A percentile compares a stretch with the other conserved stretches of the same genome.
Conservation (phyloP, 64 coral and sea anemone species). For the Orbicella faveolata region DNA sequence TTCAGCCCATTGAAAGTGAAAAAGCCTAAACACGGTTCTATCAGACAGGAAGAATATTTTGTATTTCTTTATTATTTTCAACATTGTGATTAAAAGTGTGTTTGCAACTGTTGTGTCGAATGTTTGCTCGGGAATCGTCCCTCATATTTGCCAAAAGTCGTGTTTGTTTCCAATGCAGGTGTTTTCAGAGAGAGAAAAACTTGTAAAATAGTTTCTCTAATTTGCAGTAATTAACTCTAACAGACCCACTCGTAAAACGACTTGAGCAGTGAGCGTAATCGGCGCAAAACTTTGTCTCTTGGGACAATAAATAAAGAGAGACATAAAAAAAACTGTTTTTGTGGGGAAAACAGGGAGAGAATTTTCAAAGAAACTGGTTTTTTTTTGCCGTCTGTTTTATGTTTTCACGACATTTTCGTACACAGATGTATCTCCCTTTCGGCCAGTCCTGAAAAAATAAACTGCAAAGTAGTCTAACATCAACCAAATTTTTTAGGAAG, state of each 20-base stretch:
- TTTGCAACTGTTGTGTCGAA: not conserved
- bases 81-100: not conserved
- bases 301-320: not conserved
- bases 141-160: not conserved
- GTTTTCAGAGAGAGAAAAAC: not conserved
- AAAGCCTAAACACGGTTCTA: not conserved
- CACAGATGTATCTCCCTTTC: not conserved
- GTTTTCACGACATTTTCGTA: not conserved
- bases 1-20: not conserved
- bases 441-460: no score
- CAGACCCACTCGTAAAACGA: not conserved
- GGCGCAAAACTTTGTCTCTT: not conserved
- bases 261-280: not conserved
- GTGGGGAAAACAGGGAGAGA: not conserved
- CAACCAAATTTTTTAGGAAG: no score
- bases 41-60: not conserved
- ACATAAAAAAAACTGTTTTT: not conserved
- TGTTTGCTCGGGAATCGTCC: not conserved
- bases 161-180: not conserved
- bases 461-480: no score
- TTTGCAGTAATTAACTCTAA: constrained; percentile 40
- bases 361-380: not conserved
- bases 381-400: not conserved
- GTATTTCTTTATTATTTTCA: not conserved
- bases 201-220: constrained; percentile 44